These are phyloP conservation scores for Seriola dumerili DNA, from an alignment of 2,113 vertebrate species.

Conservation along the genomic window DNA sequence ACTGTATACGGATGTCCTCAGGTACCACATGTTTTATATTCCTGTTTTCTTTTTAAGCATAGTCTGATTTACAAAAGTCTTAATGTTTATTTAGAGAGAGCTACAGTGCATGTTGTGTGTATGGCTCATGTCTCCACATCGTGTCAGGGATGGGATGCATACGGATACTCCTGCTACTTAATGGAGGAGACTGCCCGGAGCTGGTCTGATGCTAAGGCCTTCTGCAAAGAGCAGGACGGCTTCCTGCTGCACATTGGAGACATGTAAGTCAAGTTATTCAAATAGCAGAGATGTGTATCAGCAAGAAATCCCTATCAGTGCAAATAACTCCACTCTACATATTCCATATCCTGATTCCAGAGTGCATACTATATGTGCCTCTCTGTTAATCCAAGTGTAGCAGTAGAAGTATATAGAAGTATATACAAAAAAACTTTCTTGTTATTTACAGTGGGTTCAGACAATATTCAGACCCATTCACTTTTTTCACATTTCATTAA, in stretches of 20 bases:
- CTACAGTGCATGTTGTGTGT: not conserved
- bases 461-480: too few species aligned
- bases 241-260: conserved; percentile 83
- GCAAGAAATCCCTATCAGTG: too few species aligned
- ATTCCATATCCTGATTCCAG: not conserved
- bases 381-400: too few species aligned
- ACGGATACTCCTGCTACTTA: conserved; percentile 85
- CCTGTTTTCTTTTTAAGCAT: not conserved
- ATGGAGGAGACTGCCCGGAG: conserved; percentile 77
- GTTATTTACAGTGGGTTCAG: too few species aligned
- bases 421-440: too few species aligned
- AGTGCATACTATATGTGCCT: too few species aligned
- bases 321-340: not conserved
- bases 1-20: conserved; percentile 82
- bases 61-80: not conserved
- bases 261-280: conserved; percentile 70
- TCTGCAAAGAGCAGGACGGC: conserved; percentile 73
- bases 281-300: not conserved
- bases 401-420: too few species aligned
- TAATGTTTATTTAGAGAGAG: not conserved
- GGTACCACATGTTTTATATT: conserved; percentile 55
- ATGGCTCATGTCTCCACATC: not conserved
- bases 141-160: conserved; percentile 84
- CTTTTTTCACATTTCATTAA: too few species aligned
- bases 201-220: conserved; percentile 80